Percentiles rank a stretch among this genome's conserved stretches.
Evolutionary conservation across 2,888 invertebrate species (phyloP).

Genomic region (Chymomyza fuscimana): DNA sequence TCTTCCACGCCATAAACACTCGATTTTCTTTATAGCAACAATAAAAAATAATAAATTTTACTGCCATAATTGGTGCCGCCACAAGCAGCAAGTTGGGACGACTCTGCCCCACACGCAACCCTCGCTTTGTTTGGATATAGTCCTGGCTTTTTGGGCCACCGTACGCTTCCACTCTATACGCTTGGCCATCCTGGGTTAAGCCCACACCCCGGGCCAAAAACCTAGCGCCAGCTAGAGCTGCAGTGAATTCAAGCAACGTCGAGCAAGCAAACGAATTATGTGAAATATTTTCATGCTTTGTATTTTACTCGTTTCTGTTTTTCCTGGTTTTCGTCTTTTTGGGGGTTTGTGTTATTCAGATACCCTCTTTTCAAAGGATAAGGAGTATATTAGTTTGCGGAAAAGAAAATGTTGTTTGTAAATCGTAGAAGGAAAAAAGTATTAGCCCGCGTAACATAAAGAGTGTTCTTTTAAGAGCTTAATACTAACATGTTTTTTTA

Average conservation of each 20-base stretch:
- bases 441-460: too few species aligned
- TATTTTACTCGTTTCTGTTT: constrained; percentile 16
- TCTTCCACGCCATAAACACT: constrained; percentile 50
- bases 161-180: too few species aligned
- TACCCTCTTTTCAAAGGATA: background rate
- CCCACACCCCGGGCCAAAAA: constrained; percentile 5
- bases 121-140: too few species aligned
- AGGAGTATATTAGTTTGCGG: too few species aligned
- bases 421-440: too few species aligned
- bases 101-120: background rate
- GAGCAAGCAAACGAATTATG: constrained; percentile 56
- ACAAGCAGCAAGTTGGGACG: constrained; percentile 56
- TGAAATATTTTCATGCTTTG: constrained; percentile 58
- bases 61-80: constrained; percentile 67
- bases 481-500: too few species aligned
- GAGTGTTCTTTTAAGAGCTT: too few species aligned
- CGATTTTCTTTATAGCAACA: constrained; percentile 63
- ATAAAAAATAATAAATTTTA: constrained; percentile 66
- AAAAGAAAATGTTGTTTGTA: too few species aligned
- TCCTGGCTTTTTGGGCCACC: too few species aligned
- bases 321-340: constrained; percentile 14
- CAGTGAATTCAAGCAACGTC: background rate
- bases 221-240: background rate
- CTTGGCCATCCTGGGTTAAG: background rate
- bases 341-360: constrained; percentile 1